These are phyloP conservation scores for Pseudomugil gertrudae DNA, from an alignment of 2,797 vertebrate species.

Conservation along the genomic window DNA sequence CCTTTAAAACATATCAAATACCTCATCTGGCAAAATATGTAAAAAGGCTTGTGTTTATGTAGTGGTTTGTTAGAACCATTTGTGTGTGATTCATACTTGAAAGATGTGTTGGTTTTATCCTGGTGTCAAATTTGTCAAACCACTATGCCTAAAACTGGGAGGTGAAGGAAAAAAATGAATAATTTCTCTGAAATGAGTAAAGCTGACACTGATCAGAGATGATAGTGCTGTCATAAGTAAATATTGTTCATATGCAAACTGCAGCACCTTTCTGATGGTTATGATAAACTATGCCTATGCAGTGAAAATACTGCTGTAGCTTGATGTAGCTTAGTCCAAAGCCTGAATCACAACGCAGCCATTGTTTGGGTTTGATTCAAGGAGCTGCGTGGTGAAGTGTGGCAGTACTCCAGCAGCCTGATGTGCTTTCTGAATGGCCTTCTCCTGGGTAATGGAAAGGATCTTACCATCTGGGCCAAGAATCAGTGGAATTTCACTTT, in stretches of 20 bases:
- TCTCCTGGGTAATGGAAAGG: constrained; percentile 84
- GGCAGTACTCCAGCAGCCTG: constrained; percentile 83
- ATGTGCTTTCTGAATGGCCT: constrained; percentile 86
- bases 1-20: not conserved
- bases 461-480: constrained; percentile 84
- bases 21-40: not conserved
- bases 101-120: not conserved
- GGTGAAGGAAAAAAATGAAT: not conserved
- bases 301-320: constrained; percentile 16
- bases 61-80: not conserved
- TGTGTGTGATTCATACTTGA: not conserved
- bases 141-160: not conserved
- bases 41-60: not conserved
- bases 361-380: constrained; percentile 61
- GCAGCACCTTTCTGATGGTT: constrained; percentile 13
- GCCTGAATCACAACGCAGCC: constrained; percentile 30
- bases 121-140: not conserved
- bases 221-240: constrained; percentile 27
- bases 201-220: constrained; percentile 5
- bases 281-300: constrained; percentile 13
- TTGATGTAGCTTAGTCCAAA: constrained; percentile 27
- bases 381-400: constrained; percentile 87
- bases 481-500: constrained; percentile 80
- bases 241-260: not conserved
- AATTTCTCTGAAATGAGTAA: constrained; percentile 1